Conservation (phyloP, 2,888 invertebrate species). For the Blomia tropicalis region DNA sequence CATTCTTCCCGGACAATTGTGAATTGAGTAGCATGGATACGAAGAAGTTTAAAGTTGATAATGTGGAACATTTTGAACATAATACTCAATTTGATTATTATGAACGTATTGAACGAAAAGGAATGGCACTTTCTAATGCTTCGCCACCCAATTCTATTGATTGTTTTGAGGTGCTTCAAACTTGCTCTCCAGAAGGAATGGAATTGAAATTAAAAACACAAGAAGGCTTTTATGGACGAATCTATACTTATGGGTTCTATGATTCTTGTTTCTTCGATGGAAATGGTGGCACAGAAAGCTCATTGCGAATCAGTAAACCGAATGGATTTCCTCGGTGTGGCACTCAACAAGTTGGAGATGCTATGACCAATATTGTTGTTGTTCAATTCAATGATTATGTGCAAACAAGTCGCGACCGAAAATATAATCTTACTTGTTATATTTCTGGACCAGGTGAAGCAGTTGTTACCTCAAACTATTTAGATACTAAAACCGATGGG, state of each 20-base stretch:
- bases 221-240: conserved; percentile 71
- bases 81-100: conserved; percentile 50
- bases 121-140: too few relatives aligned
- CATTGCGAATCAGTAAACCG: conserved; percentile 59
- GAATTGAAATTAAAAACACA: conserved; percentile 73
- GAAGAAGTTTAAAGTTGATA: conserved; percentile 62
- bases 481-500: conserved; percentile 31
- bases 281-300: conserved; percentile 66
- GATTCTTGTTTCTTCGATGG: conserved; percentile 79
- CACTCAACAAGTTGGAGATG: conserved; percentile 76
- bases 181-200: conserved; percentile 84
- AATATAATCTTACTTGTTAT: conserved; percentile 78
- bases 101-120: conserved; percentile 52
- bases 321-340: conserved; percentile 88
- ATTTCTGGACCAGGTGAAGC: conserved; percentile 82
- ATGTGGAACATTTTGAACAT: conserved; percentile 66
- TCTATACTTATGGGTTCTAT: conserved; percentile 79
- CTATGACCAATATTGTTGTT: conserved; percentile 81
- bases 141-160: conserved; percentile 19
- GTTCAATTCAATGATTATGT: conserved; percentile 85
- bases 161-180: conserved; percentile 54
- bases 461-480: conserved; percentile 56
- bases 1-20: conserved; percentile 52
- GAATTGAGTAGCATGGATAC: conserved; percentile 74
- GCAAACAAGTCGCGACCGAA: conserved; percentile 72